Evolutionary conservation across 2,797 vertebrate species (phyloP), one percentile per base, ranked within the genome.

Genomic region (Fratercula arctica): DNA sequence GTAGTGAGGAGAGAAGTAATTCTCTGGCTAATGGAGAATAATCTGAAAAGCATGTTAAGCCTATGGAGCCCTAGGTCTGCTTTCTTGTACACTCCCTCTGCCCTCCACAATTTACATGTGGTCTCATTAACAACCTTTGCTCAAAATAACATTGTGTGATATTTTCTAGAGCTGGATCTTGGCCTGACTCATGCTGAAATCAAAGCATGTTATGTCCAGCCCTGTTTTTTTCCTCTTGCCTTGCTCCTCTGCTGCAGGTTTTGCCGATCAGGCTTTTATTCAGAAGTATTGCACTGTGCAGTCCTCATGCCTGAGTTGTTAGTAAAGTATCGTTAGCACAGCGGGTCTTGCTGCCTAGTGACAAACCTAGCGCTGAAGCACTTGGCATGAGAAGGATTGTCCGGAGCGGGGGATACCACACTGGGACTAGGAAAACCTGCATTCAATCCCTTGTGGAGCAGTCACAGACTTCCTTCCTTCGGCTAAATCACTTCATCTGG

Each of bases 391-490:
- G 37, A 61, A 75, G 41, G 78, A 68, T 41, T 57, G 26, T 83
- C 85, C 92, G 82, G 39, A 50, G 39, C 1, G 10, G 43, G 37
- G 53, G 57, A 53, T 51, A 57, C 21, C 26, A 43, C 43, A 31
- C 13, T 57, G 81, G 18, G n/a, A 89, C 63, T 74, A 63, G 72
- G 80, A 89, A 95, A 96, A 94, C 45, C 24, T 68, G 24, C 18
- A 13, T 41, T 68, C 29, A 82, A 10, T 72, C 94, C 84, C 86
- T 91, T 29, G 35, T 1, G 28, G 89, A 92, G 53, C 64, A 68
- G 61, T 80, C 81, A 75, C 68, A 87, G 68, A 72, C 84, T 95
- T 96, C 78, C 88, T 95, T 87, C 81, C 74, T 92, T 78, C 2
- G 8, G 68, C 81, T 93, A 75, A 96, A 95, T 89, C 89, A 77